phyloP scores from a whole-genome alignment of 2,888 invertebrate species.

The Heteromyza rotundicornis region DNA sequence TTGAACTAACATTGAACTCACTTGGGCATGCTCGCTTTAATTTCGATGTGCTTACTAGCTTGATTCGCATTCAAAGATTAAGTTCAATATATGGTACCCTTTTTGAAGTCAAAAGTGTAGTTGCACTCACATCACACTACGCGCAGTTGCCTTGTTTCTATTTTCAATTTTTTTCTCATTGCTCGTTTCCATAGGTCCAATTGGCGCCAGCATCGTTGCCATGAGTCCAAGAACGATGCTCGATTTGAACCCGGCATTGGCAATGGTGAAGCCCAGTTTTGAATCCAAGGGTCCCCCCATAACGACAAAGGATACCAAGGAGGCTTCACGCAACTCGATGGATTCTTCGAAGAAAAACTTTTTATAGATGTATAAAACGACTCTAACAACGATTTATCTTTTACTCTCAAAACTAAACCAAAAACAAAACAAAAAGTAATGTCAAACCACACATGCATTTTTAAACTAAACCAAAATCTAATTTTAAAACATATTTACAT shows the following conservation, averaged over 20 bases:
- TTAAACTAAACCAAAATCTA: background rate
- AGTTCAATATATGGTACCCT: too few species aligned
- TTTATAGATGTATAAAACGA: conserved; percentile 32
- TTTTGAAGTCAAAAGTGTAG: too few species aligned
- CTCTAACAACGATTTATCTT: conserved; percentile 7
- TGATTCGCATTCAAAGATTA: too few species aligned
- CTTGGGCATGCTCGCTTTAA: too few species aligned
- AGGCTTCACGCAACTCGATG: conserved; percentile 39
- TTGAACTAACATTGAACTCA: too few species aligned
- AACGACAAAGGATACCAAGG: conserved; percentile 43
- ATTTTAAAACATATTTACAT: too few species aligned
- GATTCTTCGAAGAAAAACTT: conserved; percentile 44
- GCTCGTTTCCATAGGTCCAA: conserved; percentile 60
- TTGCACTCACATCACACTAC: conserved; percentile 20
- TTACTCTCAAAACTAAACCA: conserved; percentile 20
- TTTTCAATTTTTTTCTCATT: conserved; percentile 26
- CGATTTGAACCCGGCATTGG: conserved; percentile 62
- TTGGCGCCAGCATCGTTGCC: conserved; percentile 63
- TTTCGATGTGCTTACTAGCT: too few species aligned
- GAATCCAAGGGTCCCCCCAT: conserved; percentile 53
- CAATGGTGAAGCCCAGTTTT: conserved; percentile 62
- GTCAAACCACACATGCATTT: background rate
- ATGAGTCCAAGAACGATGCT: conserved; percentile 62
- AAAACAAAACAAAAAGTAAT: conserved; percentile 19
- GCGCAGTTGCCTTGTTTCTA: conserved; percentile 25